These are phyloP conservation scores for Resseliella maxima DNA, from an alignment of 2,888 invertebrate species.

Conservation along the genomic window DNA sequence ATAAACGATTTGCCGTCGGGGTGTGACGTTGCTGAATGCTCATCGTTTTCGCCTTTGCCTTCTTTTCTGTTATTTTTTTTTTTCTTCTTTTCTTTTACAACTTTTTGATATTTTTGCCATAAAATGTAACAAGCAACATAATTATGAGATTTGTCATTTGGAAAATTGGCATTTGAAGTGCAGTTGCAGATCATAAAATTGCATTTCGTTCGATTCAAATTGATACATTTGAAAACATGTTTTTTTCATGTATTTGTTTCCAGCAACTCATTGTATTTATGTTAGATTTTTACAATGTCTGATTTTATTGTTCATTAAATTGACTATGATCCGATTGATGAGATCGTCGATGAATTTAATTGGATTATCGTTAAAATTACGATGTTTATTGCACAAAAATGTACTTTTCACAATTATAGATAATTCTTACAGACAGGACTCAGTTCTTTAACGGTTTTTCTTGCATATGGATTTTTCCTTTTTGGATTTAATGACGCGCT, in stretches of 20 bases:
- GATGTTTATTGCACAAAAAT: no score
- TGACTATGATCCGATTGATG: background rate
- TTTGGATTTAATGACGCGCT: background rate
- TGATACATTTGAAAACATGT: background rate
- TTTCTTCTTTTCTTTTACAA: background rate
- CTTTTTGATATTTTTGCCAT: slow-evolving; percentile 46
- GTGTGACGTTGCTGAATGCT: background rate
- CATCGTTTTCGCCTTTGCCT: background rate
- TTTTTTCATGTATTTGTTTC: no score
- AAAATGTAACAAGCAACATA: slow-evolving; percentile 14
- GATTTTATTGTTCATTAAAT: no score
- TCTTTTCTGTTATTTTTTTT: background rate
- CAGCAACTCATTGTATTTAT: background rate
- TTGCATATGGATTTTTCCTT: no score
- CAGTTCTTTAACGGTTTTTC: background rate
- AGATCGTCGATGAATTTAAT: background rate
- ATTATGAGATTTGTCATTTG: slow-evolving; percentile 24
- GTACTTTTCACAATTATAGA: background rate
- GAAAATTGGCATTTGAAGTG: background rate
- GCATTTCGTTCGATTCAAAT: no score
- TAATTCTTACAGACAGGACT: background rate
- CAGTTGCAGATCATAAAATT: background rate
- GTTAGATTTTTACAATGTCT: background rate
- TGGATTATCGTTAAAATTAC: background rate
- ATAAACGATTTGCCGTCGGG: slow-evolving; percentile 37